These are phyloP conservation scores for Passer domesticus DNA, from an alignment of 2,113 vertebrate genomes.

Conservation along the genomic window DNA sequence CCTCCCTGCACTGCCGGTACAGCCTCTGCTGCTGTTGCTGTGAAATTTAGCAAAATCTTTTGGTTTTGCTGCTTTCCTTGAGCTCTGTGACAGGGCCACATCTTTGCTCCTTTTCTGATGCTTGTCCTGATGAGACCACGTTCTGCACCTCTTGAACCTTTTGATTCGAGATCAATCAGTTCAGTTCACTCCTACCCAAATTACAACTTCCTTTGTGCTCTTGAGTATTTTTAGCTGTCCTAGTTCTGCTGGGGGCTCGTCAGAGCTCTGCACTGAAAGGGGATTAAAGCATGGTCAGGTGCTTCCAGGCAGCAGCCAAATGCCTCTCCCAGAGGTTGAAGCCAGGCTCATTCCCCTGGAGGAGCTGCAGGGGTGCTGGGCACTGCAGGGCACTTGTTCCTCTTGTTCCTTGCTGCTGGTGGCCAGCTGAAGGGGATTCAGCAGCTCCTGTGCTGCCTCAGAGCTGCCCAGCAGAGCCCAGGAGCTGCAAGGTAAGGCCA, in stretches of 20 bases:
- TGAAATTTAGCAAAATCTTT: neutral
- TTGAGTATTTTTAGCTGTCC: slow-evolving; percentile 58
- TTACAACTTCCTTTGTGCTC: neutral
- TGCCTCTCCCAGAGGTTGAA: neutral
- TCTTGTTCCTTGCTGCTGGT: neutral
- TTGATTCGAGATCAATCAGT: neutral
- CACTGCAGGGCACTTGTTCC: neutral
- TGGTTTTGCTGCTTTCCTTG: neutral
- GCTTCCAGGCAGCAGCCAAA: slow-evolving; percentile 29
- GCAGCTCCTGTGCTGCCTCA: neutral
- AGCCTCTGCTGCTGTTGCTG: slow-evolving; percentile 11
- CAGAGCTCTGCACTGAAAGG: neutral
- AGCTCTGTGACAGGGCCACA: neutral
- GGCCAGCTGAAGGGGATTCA: neutral
- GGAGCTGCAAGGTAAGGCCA: slow-evolving; percentile 45
- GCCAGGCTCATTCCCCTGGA: neutral
- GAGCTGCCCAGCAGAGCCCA: neutral
- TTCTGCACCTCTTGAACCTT: slow-evolving; percentile 9
- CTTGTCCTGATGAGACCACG: neutral
- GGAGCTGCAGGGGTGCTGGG: neutral
- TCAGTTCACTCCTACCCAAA: neutral
- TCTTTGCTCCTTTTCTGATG: neutral
- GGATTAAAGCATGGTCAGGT: slow-evolving; percentile 45
- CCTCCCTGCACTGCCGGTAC: neutral
- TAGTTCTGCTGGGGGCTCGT: slow-evolving; percentile 8